Evolutionary conservation across 2,888 invertebrate species (phyloP).

Genomic region (Ophraella communa): DNA sequence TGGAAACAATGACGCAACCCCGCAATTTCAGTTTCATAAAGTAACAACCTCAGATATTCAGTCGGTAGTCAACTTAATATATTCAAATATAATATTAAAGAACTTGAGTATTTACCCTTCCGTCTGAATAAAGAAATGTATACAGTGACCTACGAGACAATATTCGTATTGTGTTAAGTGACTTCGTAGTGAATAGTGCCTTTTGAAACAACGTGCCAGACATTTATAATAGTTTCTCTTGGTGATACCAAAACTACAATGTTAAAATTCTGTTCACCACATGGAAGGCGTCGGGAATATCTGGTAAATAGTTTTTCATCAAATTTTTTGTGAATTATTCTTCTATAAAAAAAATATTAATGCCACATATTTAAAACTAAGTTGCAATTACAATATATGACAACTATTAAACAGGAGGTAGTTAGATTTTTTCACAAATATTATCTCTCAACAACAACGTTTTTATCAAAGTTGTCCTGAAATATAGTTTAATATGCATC

Average conservation of each 20-base stretch:
- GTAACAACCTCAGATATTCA: neutral
- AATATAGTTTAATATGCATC: neutral
- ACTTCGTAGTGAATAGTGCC: slow-evolving; percentile 21
- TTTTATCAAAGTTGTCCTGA: too few species aligned
- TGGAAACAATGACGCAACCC: neutral
- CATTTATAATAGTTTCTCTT: neutral
- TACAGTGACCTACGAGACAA: slow-evolving; percentile 37
- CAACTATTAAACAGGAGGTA: too few species aligned
- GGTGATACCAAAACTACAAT: slow-evolving; percentile 41
- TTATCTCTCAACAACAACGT: too few species aligned
- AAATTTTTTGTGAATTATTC: slow-evolving; percentile 19
- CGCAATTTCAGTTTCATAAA: neutral
- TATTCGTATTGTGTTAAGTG: slow-evolving; percentile 28
- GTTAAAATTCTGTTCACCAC: slow-evolving; percentile 60
- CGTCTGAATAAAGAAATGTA: slow-evolving; percentile 32
- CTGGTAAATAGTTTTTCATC: too few species aligned
- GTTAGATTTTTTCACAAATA: too few species aligned
- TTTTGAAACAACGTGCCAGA: slow-evolving; percentile 17
- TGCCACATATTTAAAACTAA: too few species aligned
- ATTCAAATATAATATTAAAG: slow-evolving; percentile 22
- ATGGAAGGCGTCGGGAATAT: slow-evolving; percentile 48
- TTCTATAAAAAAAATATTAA: too few species aligned
- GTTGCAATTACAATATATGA: too few species aligned
- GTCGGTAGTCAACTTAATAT: neutral
- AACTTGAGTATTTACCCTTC: slow-evolving; percentile 23